A percentile compares a stretch with the other conserved stretches of the same genome.
These are phyloP conservation scores for Bostrychus sinensis DNA, from an alignment of 2,113 vertebrate genomes.

Conservation along the genomic window DNA sequence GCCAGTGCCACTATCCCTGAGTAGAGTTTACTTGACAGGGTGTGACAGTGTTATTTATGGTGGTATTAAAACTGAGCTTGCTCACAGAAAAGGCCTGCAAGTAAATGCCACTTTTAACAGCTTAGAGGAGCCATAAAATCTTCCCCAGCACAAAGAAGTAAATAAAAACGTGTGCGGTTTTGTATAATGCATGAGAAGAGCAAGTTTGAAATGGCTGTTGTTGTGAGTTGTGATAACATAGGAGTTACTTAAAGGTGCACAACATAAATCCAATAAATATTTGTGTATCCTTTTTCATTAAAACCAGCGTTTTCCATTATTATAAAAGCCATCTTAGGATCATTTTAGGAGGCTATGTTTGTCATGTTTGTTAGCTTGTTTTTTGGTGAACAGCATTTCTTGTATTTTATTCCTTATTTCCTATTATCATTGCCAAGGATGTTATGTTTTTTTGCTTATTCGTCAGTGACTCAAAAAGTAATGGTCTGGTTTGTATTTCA, in stretches of 20 bases:
- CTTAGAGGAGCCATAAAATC: constrained; percentile 36
- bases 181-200: not conserved
- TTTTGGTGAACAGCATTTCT: too few relatives aligned
- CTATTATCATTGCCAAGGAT: too few relatives aligned
- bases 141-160: constrained; percentile 20
- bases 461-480: too few relatives aligned
- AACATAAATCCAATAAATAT: not conserved
- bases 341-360: too few relatives aligned
- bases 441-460: too few relatives aligned
- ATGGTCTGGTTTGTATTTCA: too few relatives aligned
- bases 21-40: constrained; percentile 59
- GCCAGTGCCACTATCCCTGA: constrained; percentile 28
- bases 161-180: constrained; percentile 31
- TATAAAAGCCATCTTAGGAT: not conserved
- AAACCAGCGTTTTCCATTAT: not conserved
- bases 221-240: not conserved
- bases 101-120: constrained; percentile 53
- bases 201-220: too few relatives aligned
- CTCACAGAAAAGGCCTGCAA: constrained; percentile 45
- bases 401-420: too few relatives aligned
- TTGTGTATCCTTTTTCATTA: not conserved
- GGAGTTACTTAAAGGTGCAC: not conserved
- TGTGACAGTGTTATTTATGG: constrained; percentile 72
- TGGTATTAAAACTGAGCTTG: constrained; percentile 58
- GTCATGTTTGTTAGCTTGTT: too few relatives aligned